Evolutionary conservation across 2,113 vertebrate genomes (phyloP), one percentile per base, ranked within the genome.

Genomic region (Psittacula cyanocephala): DNA sequence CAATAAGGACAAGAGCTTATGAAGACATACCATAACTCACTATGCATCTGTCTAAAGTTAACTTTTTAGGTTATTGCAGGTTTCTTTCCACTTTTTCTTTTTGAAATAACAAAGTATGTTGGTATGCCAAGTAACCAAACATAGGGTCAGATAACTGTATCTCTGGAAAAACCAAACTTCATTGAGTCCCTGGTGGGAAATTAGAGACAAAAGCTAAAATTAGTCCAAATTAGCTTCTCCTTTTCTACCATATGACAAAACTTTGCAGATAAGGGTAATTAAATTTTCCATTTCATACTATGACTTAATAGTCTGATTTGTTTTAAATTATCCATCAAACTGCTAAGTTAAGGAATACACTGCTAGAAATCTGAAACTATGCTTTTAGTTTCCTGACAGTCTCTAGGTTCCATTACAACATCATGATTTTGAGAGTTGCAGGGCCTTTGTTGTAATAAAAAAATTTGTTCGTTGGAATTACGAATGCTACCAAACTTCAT

Each of bases 241-340:
- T 78, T 85, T 92, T 71, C 59, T 67, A 80, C 18, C 47, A 67
- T 31, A 71, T 57, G 50, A 80, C 9, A 53, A 79, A 93, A 86
- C 46, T 81, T 88, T 41, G 46, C 39, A 88, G 76, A 57, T 52
- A 80, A 53, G 41, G 29, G 37, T 68, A 68, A 81, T 85, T 76
- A 94, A 35, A 47, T 78, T 69, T 94, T 89, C 60, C 37, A 91
- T 86, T 89, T 95, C 37, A 29, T 22, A 75, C 25, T 72, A 90
- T 83, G 31, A 72, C 35, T 83, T 92, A 91, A 22, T 62, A 86
- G 74, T 63, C 65, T 76, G 70, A 86, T 93, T 95, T 95, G 39
- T 86, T 96, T 93, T 71, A 97, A 91, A 91, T 86, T 83, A 81
- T 76, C 68, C 64, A 88, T 95, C 50, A 83, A 83, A 93, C 13